Evolutionary conservation across 2,797 vertebrate genomes (phyloP).

Genomic region (Sebastes itinus): DNA sequence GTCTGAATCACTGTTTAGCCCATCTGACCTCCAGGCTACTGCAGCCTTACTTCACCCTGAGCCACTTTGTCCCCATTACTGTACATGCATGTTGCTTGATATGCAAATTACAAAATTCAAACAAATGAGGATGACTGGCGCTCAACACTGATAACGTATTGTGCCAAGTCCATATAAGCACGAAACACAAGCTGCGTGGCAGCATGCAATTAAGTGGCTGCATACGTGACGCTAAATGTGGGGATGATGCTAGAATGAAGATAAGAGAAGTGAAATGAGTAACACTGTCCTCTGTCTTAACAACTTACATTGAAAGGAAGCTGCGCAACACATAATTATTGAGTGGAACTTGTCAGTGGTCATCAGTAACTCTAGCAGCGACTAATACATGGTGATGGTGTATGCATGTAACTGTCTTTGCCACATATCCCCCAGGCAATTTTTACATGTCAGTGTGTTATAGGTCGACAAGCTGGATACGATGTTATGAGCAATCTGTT

Average conservation of each 20-base stretch:
- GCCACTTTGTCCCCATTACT: slow-evolving; percentile 11
- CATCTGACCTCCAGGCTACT: slow-evolving; percentile 22
- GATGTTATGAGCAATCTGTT: not conserved
- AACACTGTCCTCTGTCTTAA: slow-evolving; percentile 4
- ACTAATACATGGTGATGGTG: slow-evolving; percentile 14
- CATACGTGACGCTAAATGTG: not conserved
- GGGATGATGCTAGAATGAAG: not conserved
- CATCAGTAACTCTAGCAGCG: slow-evolving; percentile 15
- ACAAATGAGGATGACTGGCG: slow-evolving; percentile 22
- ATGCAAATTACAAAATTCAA: slow-evolving; percentile 32
- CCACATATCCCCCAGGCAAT: slow-evolving; percentile 5
- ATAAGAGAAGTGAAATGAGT: not conserved
- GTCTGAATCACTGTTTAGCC: slow-evolving; percentile 19
- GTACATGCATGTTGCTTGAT: slow-evolving; percentile 5
- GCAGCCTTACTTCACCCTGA: slow-evolving; percentile 26
- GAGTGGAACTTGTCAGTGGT: slow-evolving; percentile 41
- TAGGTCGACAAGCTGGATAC: slow-evolving; percentile 13
- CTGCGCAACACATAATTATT: slow-evolving; percentile 28
- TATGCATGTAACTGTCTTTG: slow-evolving; percentile 11
- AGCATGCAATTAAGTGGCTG: slow-evolving; percentile 15
- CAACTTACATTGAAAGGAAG: slow-evolving; percentile 1
- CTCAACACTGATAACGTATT: slow-evolving; percentile 16
- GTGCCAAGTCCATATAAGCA: slow-evolving; percentile 27
- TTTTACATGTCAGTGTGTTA: slow-evolving; percentile 7
- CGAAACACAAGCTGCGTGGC: slow-evolving; percentile 17